These are phyloP conservation scores for Heptranchias perlo DNA, from an alignment of 2,113 vertebrate species.

Conservation along the genomic window DNA sequence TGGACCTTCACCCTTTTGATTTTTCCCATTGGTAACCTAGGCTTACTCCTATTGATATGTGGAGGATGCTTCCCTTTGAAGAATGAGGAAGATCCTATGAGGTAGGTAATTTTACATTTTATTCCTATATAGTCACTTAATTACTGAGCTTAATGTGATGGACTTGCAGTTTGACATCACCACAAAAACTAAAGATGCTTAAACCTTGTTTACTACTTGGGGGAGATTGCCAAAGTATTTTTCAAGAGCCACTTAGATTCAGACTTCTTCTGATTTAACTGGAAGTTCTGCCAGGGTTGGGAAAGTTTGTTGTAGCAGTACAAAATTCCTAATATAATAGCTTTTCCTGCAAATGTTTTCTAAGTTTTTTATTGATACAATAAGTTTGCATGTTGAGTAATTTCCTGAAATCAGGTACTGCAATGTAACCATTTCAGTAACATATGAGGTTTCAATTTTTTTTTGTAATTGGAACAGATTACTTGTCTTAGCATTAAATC, in stretches of 20 bases:
- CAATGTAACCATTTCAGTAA: neutral
- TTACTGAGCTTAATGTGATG: neutral
- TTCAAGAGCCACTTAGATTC: neutral
- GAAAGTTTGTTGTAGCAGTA: neutral
- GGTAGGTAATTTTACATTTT: conserved; percentile 1
- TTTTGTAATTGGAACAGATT: neutral
- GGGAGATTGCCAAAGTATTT: neutral
- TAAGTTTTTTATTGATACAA: neutral
- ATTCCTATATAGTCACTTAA: neutral
- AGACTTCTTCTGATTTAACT: conserved; percentile 11
- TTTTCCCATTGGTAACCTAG: conserved; percentile 33
- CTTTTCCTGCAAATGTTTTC: neutral
- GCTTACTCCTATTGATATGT: conserved; percentile 22
- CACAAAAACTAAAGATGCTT: neutral
- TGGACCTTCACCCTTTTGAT: conserved; percentile 30
- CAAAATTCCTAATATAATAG: neutral
- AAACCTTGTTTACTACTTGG: neutral
- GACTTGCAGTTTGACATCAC: neutral
- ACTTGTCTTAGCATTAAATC: neutral
- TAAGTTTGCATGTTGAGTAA: neutral
- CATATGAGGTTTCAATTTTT: neutral
- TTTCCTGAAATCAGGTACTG: neutral
- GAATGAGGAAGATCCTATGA: conserved; percentile 28
- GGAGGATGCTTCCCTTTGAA: conserved; percentile 24
- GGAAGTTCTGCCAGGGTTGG: neutral